Base-by-base conservation (phyloP, 2,888 invertebrate genomes). In the Drymonia ruficornis region DNA sequence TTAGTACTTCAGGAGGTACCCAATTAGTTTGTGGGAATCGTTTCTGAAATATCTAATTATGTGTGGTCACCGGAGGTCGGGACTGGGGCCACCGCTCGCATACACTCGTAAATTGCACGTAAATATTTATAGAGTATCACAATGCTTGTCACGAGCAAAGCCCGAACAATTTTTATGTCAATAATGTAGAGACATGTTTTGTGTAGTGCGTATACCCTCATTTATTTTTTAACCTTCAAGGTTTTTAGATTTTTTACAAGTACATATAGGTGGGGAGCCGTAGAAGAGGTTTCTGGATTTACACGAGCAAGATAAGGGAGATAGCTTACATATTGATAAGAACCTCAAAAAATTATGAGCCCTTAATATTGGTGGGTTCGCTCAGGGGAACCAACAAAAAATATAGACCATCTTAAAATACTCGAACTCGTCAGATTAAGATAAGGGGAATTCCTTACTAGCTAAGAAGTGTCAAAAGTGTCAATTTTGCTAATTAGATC, bases 101-200 rank as follows among this genome's bases (percentile, higher is more conserved):
- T 38, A 58, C 50, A 56, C 40, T 49, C 52, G 52, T 45, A 55
- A 58, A 67, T 55, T 55, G 57, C 48, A 9, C 23, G 53, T 64
- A 50, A 64, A 66, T 66, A 66, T 67, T 63, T 67, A 67, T 64
- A 56, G 54, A 51, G 54, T 55, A 54, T 58, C 48, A 42, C 40
- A 47, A 47, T 45, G 46, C 49, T 45, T 23, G 56, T 50, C 52
- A 50, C 52, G 44, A 16, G 44, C 38, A 40, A 54, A 55, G 49
- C 23, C 23, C 52, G 38, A 55, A 45, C 55, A 54, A 66, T 65
- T 69, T 61, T 57, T 58, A 43, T 51, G 61, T 63, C 66, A 70
- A 70, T 73, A 63, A 61, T 52, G 43, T 50, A 46, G 42, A 31
- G 48, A 54, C 34, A 34, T 38, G 46, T 36, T 36, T 3, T 36